These are phyloP conservation scores for Agonopterix heracliana DNA, from an alignment of 2,888 invertebrate genomes.

Conservation along the genomic window DNA sequence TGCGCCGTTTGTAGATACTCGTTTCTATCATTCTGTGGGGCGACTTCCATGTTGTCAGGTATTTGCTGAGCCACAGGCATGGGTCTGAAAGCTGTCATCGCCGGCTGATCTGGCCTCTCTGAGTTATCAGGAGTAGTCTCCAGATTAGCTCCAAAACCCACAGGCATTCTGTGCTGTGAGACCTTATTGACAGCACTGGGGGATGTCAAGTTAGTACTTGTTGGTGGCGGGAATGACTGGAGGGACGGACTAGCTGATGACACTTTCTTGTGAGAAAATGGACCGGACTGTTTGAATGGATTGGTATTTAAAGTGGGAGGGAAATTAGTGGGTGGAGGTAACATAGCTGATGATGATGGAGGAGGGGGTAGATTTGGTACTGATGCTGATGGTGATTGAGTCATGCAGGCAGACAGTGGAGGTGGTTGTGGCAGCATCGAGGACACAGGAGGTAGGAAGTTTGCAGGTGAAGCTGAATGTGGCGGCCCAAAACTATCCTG, in stretches of 20 bases:
- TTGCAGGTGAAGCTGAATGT: slow-evolving; percentile 25
- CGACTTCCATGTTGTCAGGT: slow-evolving; percentile 77
- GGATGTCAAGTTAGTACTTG: slow-evolving; percentile 45
- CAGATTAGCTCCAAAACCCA: slow-evolving; percentile 75
- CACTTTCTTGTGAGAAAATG: slow-evolving; percentile 63
- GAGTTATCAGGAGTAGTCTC: slow-evolving; percentile 82
- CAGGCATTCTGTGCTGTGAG: slow-evolving; percentile 45
- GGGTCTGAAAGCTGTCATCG: slow-evolving; percentile 35
- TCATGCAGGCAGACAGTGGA: slow-evolving; percentile 10
- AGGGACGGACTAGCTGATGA: slow-evolving; percentile 32
- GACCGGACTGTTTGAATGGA: slow-evolving; percentile 63
- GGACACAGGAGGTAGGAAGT: slow-evolving; percentile 21
- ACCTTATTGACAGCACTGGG: slow-evolving; percentile 51
- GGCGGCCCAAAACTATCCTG: slow-evolving; percentile 18
- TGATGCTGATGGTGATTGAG: slow-evolving; percentile 12
- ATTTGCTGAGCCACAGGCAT: slow-evolving; percentile 41
- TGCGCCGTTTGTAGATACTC: slow-evolving; percentile 87
- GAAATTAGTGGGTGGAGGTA: slow-evolving; percentile 38
- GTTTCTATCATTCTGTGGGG: slow-evolving; percentile 82
- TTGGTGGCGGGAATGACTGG: slow-evolving; percentile 40
- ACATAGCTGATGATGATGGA: slow-evolving; percentile 14
- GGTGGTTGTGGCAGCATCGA: slow-evolving; percentile 13
- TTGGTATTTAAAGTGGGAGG: slow-evolving; percentile 39
- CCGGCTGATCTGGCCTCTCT: slow-evolving; percentile 77
- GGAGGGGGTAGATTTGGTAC: slow-evolving; percentile 17